Evolutionary conservation across 1,140 invertebrate genomes (phyloP), one percentile per base, ranked within the genome.

Genomic region (Belonocnema kinseyi): DNA sequence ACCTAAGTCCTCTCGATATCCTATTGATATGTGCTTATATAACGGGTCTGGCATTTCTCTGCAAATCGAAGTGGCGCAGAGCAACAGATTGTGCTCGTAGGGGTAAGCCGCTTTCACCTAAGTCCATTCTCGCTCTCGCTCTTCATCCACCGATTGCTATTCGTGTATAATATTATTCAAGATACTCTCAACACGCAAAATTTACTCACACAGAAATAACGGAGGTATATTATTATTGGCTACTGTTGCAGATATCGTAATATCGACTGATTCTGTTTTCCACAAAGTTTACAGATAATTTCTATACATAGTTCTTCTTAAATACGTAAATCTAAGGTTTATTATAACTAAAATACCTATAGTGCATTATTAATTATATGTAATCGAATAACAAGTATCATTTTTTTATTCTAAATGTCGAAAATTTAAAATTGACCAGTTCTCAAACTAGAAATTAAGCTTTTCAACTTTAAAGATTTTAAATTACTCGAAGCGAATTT

Each of bases 51-150:
- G 71, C 75, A 78, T 73, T 77, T 51, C 76, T 73, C 76, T 78
- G 79, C 80, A 85, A 85, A 85, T 81, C 77, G 82, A 83, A 85
- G 66, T 56, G 72, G 72, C 76, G 72, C 73, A 78, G 50, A 84
- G 79, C 78, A 84, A 85, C 85, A 85, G 83, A 85, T 85, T 82
- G 79, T 58, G 74, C 75, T 78, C 76, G 76, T 77, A 82, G 76
- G 74, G 74, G 76, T 84, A 85, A 86, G 82, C 82, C 79, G 81
- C 80, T 83, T 83, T 82, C 80, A 81, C 79, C 78, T 80, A 79
- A 82, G 82, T 80, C 80, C 78, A 75, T 81, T 83, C 83, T 82
- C 77, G 66, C 79, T 83, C 80, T 82, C 77, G 71, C 78, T 79
- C 72, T 51, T 72, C 50, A 77, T 79, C 78, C 72, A 73, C 66